A percentile compares a stretch with the other conserved stretches of the same genome.
Evolutionary conservation across 2,113 vertebrate species (phyloP).

Genomic region (Scatophagus argus): DNA sequence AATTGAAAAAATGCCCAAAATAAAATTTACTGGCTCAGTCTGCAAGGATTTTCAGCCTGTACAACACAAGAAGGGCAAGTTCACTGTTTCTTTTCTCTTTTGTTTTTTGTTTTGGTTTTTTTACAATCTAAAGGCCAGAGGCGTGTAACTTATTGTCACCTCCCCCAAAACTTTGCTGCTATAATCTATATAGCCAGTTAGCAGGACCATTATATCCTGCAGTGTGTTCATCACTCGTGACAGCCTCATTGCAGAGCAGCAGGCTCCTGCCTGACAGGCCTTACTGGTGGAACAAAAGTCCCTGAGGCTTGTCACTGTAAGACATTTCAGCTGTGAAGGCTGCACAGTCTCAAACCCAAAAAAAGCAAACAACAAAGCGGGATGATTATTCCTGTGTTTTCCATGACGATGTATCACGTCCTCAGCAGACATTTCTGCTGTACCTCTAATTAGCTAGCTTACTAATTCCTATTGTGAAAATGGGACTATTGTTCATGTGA

Average conservation of each 20-base stretch:
- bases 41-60: neutral
- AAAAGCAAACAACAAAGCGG: conserved; percentile 46
- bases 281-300: conserved; percentile 63
- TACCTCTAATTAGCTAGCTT: conserved; percentile 60
- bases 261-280: conserved; percentile 59
- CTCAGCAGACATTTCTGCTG: conserved; percentile 45
- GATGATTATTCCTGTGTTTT: conserved; percentile 54
- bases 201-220: conserved; percentile 53
- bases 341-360: conserved; percentile 42
- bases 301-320: conserved; percentile 49
- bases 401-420: conserved; percentile 40
- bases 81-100: neutral
- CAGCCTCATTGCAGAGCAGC: conserved; percentile 65
- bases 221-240: conserved; percentile 67
- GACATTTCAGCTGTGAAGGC: conserved; percentile 52
- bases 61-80: neutral
- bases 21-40: neutral
- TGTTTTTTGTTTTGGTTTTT: neutral
- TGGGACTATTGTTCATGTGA: conserved; percentile 55
- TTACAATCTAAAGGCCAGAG: conserved; percentile 22
- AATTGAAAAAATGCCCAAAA: neutral
- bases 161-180: conserved; percentile 40
- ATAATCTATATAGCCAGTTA: conserved; percentile 59
- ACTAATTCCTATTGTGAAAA: conserved; percentile 51
- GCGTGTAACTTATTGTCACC: conserved; percentile 18